phyloP scores from a whole-genome alignment of 2,888 invertebrate genomes.

The Acrobasis repandana region DNA sequence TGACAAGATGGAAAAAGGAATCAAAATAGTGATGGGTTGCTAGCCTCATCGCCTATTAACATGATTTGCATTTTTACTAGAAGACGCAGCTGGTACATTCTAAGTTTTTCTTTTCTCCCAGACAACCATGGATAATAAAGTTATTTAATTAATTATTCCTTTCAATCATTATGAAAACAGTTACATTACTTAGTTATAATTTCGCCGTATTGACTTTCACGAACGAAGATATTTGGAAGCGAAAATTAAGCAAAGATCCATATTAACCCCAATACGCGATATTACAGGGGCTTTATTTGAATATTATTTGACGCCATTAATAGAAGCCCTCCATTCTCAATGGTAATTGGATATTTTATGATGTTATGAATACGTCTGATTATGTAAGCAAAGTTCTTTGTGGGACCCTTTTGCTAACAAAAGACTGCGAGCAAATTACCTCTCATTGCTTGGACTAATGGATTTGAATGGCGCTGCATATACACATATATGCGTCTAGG shows the following conservation, averaged over 20 bases:
- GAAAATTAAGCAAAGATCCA: constrained; percentile 22
- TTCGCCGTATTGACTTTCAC: constrained; percentile 23
- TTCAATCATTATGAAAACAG: background rate
- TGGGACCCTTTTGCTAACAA: constrained; percentile 63
- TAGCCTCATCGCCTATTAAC: too few relatives aligned
- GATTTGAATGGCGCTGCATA: constrained; percentile 75
- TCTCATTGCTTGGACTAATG: constrained; percentile 67
- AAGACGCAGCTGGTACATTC: too few relatives aligned
- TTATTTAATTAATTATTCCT: too few relatives aligned
- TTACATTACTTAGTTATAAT: constrained; percentile 21
- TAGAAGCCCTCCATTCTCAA: constrained; percentile 46
- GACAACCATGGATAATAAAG: too few relatives aligned
- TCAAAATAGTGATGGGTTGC: too few relatives aligned
- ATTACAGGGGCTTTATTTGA: constrained; percentile 40
- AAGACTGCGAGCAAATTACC: constrained; percentile 74
- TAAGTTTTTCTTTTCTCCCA: too few relatives aligned
- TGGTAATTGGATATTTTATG: constrained; percentile 64
- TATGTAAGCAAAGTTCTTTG: constrained; percentile 62
- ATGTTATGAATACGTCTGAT: constrained; percentile 64
- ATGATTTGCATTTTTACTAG: too few relatives aligned
- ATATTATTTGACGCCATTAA: constrained; percentile 62
- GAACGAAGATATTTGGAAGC: constrained; percentile 14
- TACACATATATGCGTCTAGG: constrained; percentile 62
- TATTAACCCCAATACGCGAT: constrained; percentile 20
- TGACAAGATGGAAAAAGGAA: too few relatives aligned